Conservation (phyloP, 92 coral and sea anemone genomes). For the Ricordea florida region DNA sequence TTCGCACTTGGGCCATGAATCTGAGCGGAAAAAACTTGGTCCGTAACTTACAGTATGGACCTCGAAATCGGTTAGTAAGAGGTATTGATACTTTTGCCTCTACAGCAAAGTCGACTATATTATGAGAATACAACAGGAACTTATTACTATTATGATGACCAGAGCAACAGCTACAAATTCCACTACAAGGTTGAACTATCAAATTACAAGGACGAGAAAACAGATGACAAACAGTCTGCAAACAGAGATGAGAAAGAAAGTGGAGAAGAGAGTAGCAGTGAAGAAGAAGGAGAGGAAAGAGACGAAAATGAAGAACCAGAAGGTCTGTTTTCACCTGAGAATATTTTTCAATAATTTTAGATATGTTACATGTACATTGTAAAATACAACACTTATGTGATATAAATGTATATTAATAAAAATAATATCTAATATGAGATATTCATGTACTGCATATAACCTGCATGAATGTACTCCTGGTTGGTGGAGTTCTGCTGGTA, state of each 20-base stretch:
- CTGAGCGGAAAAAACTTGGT: too few relatives aligned
- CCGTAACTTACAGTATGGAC: too few relatives aligned
- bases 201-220: neutral
- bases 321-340: neutral
- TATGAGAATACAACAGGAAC: conserved; percentile 88
- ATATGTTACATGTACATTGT: too few relatives aligned
- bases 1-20: too few relatives aligned
- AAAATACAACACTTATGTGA: too few relatives aligned
- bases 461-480: too few relatives aligned
- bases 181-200: conserved; percentile 80
- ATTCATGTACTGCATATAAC: too few relatives aligned
- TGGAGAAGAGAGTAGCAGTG: conserved; percentile 46
- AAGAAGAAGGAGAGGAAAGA: conserved; percentile 73
- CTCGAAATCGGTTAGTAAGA: too few relatives aligned
- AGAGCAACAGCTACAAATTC: conserved; percentile 70
- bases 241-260: neutral
- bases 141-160: conserved; percentile 82
- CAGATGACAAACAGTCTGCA: neutral
- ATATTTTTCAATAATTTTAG: neutral
- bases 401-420: too few relatives aligned
- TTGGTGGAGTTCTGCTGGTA: too few relatives aligned
- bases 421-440: too few relatives aligned
- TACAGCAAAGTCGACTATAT: conserved; percentile 79
- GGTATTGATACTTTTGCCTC: neutral
- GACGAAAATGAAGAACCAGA: conserved; percentile 49